Base-by-base conservation (phyloP, 2,797 vertebrate genomes). In the Fratercula arctica region DNA sequence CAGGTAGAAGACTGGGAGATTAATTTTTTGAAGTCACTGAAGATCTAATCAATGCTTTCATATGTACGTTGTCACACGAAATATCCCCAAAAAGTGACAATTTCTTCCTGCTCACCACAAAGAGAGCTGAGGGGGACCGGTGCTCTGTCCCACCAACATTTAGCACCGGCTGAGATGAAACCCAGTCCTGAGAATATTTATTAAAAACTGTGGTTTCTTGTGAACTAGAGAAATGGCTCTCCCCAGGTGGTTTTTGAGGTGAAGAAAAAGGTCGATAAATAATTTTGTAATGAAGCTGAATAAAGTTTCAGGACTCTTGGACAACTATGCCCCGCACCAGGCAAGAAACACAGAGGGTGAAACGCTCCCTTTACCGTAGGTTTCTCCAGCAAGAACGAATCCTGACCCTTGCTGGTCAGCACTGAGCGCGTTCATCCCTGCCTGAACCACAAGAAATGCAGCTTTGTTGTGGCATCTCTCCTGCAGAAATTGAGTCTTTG, bases 61-160 rank as follows among this genome's bases (percentile, higher is more conserved):
- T 35, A 56, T 28, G 35, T 8, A 26, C 1, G 0, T 43, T 18
- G n/a, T 29, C 54, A 50, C 69, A 29, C 2, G 29, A 64, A 92
- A 50, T 29, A 18, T 10, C 13, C 50, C 35, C 29, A 1, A 6
- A 48, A 72, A 60, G 56, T 13, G 46, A 84, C 25, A 23, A 19
- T 23, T 53, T 43, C 57, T 70, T 74, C 67, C 67, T 29, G 25
- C n/a, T 87, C n/a, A 28, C 69, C 43, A 41, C 43, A 56, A 43
- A 51, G 37, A 50, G 35, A 69, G 54, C n/a, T 25, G 68, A 51
- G 21, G 13, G 28, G 33, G 9, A 37, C 24, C 14, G 11, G 11
- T 1, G 4, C 25, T 48, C 6, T 2, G 35, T 37, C 57, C 29
- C 43, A 16, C 16, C 8, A 1, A 6, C 64, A n/a, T 3, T 45